These are phyloP conservation scores for Equus quagga DNA, from an alignment of 2,113 vertebrate genomes.

Conservation along the genomic window DNA sequence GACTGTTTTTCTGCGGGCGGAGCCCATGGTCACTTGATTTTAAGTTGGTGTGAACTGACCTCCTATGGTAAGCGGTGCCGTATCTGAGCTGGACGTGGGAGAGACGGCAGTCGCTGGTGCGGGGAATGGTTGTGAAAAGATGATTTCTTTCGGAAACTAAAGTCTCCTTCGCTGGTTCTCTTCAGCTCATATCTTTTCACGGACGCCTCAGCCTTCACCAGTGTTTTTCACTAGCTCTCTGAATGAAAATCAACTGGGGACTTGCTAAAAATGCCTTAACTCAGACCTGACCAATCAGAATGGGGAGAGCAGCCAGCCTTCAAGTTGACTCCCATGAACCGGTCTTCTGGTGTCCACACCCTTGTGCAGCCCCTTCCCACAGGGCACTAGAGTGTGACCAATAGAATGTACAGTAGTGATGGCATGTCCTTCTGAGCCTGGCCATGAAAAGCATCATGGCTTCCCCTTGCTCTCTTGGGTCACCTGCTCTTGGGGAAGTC, in stretches of 20 bases:
- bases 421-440: too few relatives aligned
- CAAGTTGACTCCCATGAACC: rapidly evolving
- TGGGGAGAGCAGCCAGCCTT: background rate
- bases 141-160: rapidly evolving
- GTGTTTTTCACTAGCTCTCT: background rate
- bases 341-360: background rate
- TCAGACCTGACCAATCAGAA: background rate
- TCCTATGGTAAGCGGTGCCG: rapidly evolving
- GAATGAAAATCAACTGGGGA: rapidly evolving
- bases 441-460: rapidly evolving
- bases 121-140: rapidly evolving
- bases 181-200: rapidly evolving
- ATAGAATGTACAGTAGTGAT: rapidly evolving
- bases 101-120: rapidly evolving
- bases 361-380: rapidly evolving
- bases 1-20: rapidly evolving
- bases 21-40: rapidly evolving
- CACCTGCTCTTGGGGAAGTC: rapidly evolving
- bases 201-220: rapidly evolving
- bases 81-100: rapidly evolving
- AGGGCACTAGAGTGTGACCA: background rate
- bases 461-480: background rate
- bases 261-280: rapidly evolving
- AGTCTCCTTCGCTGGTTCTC: rapidly evolving
- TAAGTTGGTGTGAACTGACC: background rate